Evolutionary conservation across 2,797 vertebrate genomes (phyloP).

Genomic region (Muscicapa striata): DNA sequence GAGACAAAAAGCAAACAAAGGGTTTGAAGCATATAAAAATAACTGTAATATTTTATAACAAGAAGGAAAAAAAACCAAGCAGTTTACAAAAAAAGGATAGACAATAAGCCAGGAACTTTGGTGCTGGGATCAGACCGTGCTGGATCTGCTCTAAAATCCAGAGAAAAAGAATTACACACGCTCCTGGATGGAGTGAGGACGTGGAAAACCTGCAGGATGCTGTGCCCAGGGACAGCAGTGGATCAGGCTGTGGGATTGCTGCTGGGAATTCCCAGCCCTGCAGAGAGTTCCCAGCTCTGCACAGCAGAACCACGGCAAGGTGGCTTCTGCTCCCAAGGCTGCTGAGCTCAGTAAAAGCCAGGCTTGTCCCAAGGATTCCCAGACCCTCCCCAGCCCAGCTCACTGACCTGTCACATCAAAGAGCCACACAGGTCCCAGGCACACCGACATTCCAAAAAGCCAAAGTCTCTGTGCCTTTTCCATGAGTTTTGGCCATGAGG

Average conservation of each 20-base stretch:
- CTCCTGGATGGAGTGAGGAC: fast-evolving
- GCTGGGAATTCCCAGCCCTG: background rate
- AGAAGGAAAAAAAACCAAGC: background rate
- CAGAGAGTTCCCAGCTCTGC: background rate
- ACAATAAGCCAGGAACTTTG: background rate
- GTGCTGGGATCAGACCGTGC: background rate
- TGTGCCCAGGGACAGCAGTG: background rate
- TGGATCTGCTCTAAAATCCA: background rate
- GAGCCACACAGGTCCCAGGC: background rate
- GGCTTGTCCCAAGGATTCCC: background rate
- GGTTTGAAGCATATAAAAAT: background rate
- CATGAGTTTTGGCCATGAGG: fast-evolving
- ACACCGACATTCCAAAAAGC: fast-evolving
- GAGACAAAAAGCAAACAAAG: background rate
- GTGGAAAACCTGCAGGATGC: background rate
- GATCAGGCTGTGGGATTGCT: background rate
- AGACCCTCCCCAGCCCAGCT: background rate
- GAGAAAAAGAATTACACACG: background rate
- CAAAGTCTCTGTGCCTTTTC: background rate
- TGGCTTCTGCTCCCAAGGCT: background rate
- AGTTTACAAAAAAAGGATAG: background rate
- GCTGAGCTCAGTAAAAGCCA: background rate
- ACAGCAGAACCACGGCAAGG: background rate
- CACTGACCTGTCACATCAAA: fast-evolving
- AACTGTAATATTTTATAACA: background rate